Conservation (phyloP, 2,113 vertebrate genomes). For the Hyaena hyaena region DNA sequence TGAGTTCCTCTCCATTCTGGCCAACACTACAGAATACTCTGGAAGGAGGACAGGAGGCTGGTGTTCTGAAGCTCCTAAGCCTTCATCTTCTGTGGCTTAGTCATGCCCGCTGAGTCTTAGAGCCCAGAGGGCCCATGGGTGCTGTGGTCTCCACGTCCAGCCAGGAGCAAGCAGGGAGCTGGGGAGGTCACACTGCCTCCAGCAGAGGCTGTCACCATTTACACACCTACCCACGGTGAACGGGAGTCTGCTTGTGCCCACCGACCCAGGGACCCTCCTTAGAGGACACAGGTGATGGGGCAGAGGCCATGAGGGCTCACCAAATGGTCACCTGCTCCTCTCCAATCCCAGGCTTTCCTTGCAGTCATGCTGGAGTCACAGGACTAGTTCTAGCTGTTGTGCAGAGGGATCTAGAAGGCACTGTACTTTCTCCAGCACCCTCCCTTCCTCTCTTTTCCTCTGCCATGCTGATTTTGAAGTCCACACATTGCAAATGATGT, state of each 20-base stretch:
- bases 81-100: neutral
- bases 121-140: neutral
- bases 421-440: neutral
- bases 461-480: neutral
- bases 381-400: neutral
- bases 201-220: neutral
- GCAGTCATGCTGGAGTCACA: neutral
- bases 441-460: neutral
- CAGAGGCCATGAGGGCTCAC: neutral
- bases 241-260: too few relatives aligned
- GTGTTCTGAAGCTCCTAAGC: neutral
- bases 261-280: fast-evolving
- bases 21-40: neutral
- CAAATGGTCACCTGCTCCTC: fast-evolving
- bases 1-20: constrained; percentile 35
- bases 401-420: neutral
- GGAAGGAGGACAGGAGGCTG: neutral
- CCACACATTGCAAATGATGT: neutral
- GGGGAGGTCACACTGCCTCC: neutral
- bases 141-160: neutral
- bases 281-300: neutral
- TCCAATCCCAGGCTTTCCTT: neutral
- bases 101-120: neutral
- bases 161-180: neutral
- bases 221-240: too few relatives aligned